Evolutionary conservation across 2,113 vertebrate species (phyloP), one percentile per base, ranked within the genome.

Genomic region (Suncus etruscus): DNA sequence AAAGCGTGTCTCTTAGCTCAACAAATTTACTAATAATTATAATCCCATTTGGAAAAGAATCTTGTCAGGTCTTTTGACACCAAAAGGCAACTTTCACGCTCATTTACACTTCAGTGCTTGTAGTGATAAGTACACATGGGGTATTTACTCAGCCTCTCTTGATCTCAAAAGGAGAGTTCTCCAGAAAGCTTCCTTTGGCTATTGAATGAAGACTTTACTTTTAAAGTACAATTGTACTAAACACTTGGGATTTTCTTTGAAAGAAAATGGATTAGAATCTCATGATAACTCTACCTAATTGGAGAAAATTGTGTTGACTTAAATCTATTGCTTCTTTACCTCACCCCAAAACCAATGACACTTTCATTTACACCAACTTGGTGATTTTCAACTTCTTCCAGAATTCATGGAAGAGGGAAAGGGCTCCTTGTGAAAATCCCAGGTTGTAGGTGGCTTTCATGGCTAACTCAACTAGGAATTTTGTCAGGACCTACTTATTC

Each of bases 1-100:
- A 95, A 96, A 93, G 86, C 91, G 84, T 79, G 81, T 82, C 93
- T 97, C 90, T 95, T 86, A 94, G 90, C 90, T 95, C 92, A 95
- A 94, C 92, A 96, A 94, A 96, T 96, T 94, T 96, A 94, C 95
- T 95, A 93, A 92, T 96, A 96, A 93, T 94, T 94, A 74, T 88
- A 96, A 96, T 92, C 92, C 93, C 89, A 83, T 94, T 95, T 94
- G 93, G 93, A 93, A 94, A 95, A 94, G 66, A 87, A 86, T 92
- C 78, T 93, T 93, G 72, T 93, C 88, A 93, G 78, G 83, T 94
- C 80, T 95, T 95, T 91, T 95, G 91, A 96, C 88, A 96, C 93
- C 86, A 93, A 95, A 94, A 95, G 83, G 86, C 93, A 94, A 95
- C 91, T 94, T 94, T 94, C 94, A 93, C 94, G 94, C 75, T 94